Base-by-base conservation (phyloP, 2,888 invertebrate species). In the Strigamia maritima region DNA sequence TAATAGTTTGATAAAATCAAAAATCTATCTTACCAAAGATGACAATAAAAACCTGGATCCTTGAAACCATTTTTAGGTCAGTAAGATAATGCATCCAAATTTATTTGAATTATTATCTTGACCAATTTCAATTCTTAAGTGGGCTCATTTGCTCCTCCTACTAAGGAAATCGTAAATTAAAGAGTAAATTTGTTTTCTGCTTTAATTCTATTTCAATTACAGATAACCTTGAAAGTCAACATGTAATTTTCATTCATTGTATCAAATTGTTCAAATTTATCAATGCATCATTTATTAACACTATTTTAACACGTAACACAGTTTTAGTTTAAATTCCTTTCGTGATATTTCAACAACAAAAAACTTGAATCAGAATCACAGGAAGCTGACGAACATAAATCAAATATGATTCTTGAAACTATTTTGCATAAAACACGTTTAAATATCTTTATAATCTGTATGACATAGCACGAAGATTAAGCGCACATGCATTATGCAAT, bases 81-180 rank as follows among this genome's bases (percentile, higher is more conserved):
- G 28, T 26, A 70, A 28, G 70, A 70, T 70, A 28, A 16, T 70
- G 70, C 70, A 54, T 54, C 54, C 19, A 54, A 54, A 54, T 19
- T 8, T n/a, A 54, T 54, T 54, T 54, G 54, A 54, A 54, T 54
- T n/a, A 54, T 19, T 54, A 54, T 54, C 19, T 54, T 54, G 54
- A 54, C 54, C 54, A 54, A 19, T 70, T 70, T 19, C 35, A 35
- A 35, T 35, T 24, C 70, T 70, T 70, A 70, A 70, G 26, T 70
- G 70, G 70, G 70, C 12, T 6, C 7, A 26, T 4, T 14, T 26
- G 70, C 70, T 70, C 70, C 70, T 70, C 70, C 70, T 70, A 70
- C 70, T 26, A 28, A 70, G 70, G 70, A 70, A 70, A 70, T 70
- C 70, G 28, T 70, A 70, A 70, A 70, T 70, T 70, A 70, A 60